A percentile compares a stretch with the other conserved stretches of the same genome.
These are phyloP conservation scores for Cataglyphis cursor DNA, from an alignment of 2,888 invertebrate species.

Conservation along the genomic window DNA sequence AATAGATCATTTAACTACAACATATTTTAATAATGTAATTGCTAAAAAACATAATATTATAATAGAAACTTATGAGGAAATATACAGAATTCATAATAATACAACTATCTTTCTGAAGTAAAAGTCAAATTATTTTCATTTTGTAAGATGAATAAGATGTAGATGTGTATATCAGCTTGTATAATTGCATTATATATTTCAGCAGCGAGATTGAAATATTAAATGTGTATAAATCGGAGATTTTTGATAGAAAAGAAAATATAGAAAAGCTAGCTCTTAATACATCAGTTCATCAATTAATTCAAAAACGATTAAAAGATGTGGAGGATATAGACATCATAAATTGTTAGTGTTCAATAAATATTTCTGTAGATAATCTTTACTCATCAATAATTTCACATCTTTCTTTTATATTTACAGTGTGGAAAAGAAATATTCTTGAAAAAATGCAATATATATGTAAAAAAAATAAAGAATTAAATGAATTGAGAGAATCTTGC, in stretches of 20 bases:
- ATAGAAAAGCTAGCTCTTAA: constrained; percentile 17
- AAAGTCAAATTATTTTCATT: constrained; percentile 3
- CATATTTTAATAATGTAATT: constrained; percentile 53
- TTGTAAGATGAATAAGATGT: not conserved
- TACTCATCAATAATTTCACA: constrained; percentile 13
- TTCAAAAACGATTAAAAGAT: constrained; percentile 49
- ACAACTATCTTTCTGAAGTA: constrained; percentile 47
- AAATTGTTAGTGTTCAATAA: constrained; percentile 54
- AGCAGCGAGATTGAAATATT: constrained; percentile 43
- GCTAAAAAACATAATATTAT: constrained; percentile 2
- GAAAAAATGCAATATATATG: constrained; percentile 37
- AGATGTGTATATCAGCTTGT: not conserved
- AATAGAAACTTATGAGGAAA: not conserved
- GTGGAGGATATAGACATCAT: constrained; percentile 56
- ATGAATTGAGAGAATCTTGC: constrained; percentile 18
- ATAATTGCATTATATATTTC: constrained; percentile 37
- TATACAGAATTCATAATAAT: not conserved
- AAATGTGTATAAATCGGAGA: constrained; percentile 23
- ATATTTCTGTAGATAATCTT: not conserved
- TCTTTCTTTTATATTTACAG: constrained; percentile 44
- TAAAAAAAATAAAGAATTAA: constrained; percentile 23
- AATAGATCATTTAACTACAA: constrained; percentile 16
- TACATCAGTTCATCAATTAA: constrained; percentile 2
- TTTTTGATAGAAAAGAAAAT: constrained; percentile 54
- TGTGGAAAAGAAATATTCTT: constrained; percentile 57